Evolutionary conservation across 2,888 invertebrate genomes (phyloP), one percentile per base, ranked within the genome.

Genomic region (Caenorhabditis doughertyi): DNA sequence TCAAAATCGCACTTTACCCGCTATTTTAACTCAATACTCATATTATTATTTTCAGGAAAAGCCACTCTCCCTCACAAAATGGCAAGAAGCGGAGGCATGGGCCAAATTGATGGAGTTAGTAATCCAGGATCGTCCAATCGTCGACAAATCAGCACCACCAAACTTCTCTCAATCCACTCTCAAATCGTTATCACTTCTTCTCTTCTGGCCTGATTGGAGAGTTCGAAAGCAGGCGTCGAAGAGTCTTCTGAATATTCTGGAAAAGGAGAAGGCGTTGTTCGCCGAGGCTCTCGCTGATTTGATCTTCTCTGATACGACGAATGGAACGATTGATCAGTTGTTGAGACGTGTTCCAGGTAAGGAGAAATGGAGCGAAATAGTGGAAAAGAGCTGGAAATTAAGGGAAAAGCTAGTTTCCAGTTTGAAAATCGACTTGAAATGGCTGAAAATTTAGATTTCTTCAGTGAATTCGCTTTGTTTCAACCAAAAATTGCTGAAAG

Each of bases 201-300:
- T 87, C 16, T 85, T 85, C 79, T 87, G 84, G 84, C 87, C 87
- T 18, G 44, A 84, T 16, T 84, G 83, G 83, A 81, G 80, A 67
- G 84, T 83, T 2, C 56, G 87, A n/a, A 65, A 79, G 51, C 76
- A 81, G 29, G 84, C 87, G 0, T 62, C 70, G 5, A 56, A 67
- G n/a, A 60, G 68, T n/a, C 60, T 85, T 16, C 58, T 72, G 32
- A 77, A 71, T 3, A 58, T 85, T 39, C 47, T 87, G 27, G 4
- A 56, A 2, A 51, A 25, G 0, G 81, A 83, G 39, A 83, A 83
- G 21, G 76, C 81, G 7, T 18, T 55, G 2, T 85, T 87, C 70
- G 84, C 85, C 11, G 79, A 83, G 23, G 79, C 80, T 1, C 56
- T 87, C 21, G 84, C 85, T 21, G 85, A 87, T 56, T 27, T 74